Evolutionary conservation across 2,888 invertebrate genomes (phyloP), one percentile per base, ranked within the genome.

Genomic region (Lasioglossum leucozonium): DNA sequence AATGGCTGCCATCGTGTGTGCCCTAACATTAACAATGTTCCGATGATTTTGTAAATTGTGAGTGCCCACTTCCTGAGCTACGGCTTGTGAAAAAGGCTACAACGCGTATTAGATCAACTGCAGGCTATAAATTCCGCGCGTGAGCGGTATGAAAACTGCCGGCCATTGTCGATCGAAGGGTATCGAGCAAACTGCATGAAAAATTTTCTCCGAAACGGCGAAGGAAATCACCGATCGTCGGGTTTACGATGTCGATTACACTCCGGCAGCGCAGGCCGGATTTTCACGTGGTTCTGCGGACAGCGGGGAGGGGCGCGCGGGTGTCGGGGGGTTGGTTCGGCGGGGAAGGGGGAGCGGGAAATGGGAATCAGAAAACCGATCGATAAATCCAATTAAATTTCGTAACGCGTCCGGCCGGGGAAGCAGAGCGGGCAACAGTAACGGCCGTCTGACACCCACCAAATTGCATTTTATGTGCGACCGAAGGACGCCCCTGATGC

Each of bases 371-470:
- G 93, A 92, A 92, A 91, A 91, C 92, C 93, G 93, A 93, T 94
- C 94, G 93, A 94, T 94, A 93, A 94, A 94, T 94, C 92, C 93
- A 94, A 94, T 94, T 94, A 94, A 94, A 94, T 94, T 94, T 92
- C 90, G 92, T 93, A 93, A 92, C 92, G 89, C 90, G 89, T 82
- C 83, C 88, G 90, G 90, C 88, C 84, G 82, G 86, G 88, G 89
- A 77, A 77, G 87, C 88, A 82, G 84, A 74, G 77, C 69, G 72
- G 82, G 85, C 79, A 78, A 83, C 78, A 81, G 84, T 80, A 84
- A 81, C 81, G 84, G 82, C 75, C 87, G 81, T 87, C 89, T 91
- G 91, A 89, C 90, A 91, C 90, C 91, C 90, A 87, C 91, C 87
- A 93, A 92, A 93, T 93, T 93, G 91, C 92, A 92, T 93, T 93